Evolutionary conservation across 2,113 vertebrate genomes (phyloP).

Genomic region (Neopipo cinnamomea): DNA sequence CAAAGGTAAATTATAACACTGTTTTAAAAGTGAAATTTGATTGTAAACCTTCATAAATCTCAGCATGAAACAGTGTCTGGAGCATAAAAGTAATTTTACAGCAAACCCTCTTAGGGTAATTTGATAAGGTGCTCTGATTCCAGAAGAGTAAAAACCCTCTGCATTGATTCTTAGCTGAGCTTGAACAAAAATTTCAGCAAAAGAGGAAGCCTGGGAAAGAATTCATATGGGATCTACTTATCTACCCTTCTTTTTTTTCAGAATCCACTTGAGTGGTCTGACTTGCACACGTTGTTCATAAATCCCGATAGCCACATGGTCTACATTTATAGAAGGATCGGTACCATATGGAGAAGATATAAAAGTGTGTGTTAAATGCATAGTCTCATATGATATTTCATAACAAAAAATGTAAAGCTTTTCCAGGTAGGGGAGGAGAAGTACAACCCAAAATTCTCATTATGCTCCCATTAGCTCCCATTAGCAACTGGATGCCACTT

Average conservation of each 20-base stretch:
- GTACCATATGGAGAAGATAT: not conserved
- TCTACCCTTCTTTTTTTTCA: not conserved
- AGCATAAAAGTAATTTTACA: not conserved
- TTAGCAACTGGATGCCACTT: not conserved
- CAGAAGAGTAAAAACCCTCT: not conserved
- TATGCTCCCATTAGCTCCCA: rapidly evolving
- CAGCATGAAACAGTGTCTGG: not conserved
- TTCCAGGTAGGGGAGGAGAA: not conserved
- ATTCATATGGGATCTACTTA: not conserved
- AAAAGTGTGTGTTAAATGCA: not conserved
- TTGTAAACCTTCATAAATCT: not conserved
- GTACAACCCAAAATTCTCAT: not conserved
- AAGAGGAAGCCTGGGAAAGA: not conserved
- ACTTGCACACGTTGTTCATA: not conserved
- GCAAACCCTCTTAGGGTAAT: not conserved
- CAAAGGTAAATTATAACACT: not conserved
- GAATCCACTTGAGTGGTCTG: not conserved
- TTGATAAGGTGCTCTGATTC: not conserved
- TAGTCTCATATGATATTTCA: not conserved
- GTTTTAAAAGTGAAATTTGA: not conserved
- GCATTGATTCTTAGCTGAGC: not conserved
- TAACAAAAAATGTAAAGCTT: not conserved
- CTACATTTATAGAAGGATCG: not conserved
- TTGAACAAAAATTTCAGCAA: not conserved
- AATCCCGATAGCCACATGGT: not conserved